Conservation (phyloP, 2,888 invertebrate species). For the Tenthredo amoena region DNA sequence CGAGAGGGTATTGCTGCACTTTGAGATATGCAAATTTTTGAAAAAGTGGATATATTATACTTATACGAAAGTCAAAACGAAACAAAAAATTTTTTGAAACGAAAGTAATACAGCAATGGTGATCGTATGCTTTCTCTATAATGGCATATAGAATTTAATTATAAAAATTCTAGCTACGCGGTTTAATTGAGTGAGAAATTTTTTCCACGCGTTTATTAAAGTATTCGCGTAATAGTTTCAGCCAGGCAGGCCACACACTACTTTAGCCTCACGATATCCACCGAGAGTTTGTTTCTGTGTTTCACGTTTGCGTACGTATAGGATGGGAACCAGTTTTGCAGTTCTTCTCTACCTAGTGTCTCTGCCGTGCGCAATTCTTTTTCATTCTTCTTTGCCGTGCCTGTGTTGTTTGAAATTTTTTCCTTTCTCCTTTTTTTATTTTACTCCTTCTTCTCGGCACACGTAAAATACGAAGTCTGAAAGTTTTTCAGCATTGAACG, state of each 20-base stretch:
- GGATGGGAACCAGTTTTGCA: conserved; percentile 42
- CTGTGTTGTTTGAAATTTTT: neutral
- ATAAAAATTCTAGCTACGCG: neutral
- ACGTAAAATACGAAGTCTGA: neutral
- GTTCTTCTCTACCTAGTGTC: conserved; percentile 29
- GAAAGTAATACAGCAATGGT: too few species aligned
- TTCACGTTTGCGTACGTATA: neutral
- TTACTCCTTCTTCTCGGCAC: neutral
- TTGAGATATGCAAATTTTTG: neutral
- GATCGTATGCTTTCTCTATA: too few species aligned
- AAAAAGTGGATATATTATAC: neutral
- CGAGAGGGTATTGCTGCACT: neutral
- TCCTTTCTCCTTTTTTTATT: neutral
- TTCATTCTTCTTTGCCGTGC: conserved; percentile 17
- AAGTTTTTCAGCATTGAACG: conserved; percentile 18
- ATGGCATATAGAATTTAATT: neutral
- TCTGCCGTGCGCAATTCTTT: conserved; percentile 14
- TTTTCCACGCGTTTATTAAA: neutral
- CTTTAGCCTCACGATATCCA: neutral
- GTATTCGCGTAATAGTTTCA: conserved; percentile 19
- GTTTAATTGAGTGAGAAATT: conserved; percentile 5
- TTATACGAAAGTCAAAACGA: neutral
- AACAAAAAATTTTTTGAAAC: too few species aligned
- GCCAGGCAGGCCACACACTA: neutral
- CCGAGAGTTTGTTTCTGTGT: neutral